Conservation (phyloP, 1,140 invertebrate genomes). For the Heterodera carotae region DNA sequence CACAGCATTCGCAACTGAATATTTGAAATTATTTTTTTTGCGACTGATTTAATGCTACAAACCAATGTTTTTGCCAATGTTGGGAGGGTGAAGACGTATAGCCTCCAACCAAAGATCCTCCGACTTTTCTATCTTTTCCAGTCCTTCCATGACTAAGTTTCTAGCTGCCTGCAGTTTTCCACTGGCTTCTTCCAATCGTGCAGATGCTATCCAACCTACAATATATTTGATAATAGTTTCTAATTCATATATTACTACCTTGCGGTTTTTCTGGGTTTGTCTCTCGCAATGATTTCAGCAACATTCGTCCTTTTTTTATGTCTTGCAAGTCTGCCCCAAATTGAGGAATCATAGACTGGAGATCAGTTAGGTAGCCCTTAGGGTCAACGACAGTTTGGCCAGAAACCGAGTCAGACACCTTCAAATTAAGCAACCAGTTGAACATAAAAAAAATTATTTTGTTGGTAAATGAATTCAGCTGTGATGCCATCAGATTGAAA, state of each 20-base stretch:
- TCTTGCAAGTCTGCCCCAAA: slow-evolving; percentile 98
- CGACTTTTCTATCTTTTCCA: slow-evolving; percentile 86
- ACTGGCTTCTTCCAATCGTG: slow-evolving; percentile 95
- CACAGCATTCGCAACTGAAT: slow-evolving; percentile 70
- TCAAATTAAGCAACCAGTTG: slow-evolving; percentile 28
- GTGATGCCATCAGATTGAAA: slow-evolving; percentile 44
- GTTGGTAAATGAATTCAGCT: neutral
- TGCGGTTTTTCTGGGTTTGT: slow-evolving; percentile 98
- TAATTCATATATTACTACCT: slow-evolving; percentile 46
- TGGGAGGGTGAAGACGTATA: slow-evolving; percentile 82
- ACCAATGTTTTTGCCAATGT: slow-evolving; percentile 85
- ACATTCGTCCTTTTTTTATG: slow-evolving; percentile 93
- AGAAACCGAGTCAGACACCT: slow-evolving; percentile 92
- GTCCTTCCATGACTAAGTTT: slow-evolving; percentile 94
- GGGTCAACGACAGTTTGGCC: slow-evolving; percentile 99
- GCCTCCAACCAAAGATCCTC: slow-evolving; percentile 98
- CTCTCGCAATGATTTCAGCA: slow-evolving; percentile 94
- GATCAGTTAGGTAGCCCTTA: slow-evolving; percentile 95
- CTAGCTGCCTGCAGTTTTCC: slow-evolving; percentile 95
- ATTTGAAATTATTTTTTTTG: slow-evolving; percentile 15
- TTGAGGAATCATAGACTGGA: slow-evolving; percentile 97
- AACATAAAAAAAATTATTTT: neutral
- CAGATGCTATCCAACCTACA: slow-evolving; percentile 97
- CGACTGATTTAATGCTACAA: slow-evolving; percentile 11
- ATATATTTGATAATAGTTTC: too few relatives aligned